Percentiles rank a stretch among this genome's conserved stretches.
Conservation (phyloP, 2,888 invertebrate genomes). For the Hedya salicella region DNA sequence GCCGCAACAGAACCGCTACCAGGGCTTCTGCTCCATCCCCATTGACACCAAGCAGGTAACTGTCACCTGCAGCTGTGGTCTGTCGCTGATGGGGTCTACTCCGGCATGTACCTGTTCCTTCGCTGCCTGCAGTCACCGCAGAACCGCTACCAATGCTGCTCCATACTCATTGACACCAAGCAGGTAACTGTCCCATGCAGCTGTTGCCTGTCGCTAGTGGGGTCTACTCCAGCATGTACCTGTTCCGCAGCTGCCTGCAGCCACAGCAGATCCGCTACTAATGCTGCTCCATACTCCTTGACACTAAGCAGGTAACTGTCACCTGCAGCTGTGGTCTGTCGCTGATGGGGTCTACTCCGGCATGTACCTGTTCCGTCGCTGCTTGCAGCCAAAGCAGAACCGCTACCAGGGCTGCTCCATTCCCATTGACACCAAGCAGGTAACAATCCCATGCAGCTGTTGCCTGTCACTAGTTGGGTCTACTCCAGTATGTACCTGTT, state of each 20-base stretch:
- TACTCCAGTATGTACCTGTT: conserved; percentile 91
- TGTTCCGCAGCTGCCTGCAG: conserved; percentile 88
- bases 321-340: conserved; percentile 73
- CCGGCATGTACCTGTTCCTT: conserved; percentile 91
- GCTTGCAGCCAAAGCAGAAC: conserved; percentile 75
- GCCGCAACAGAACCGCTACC: conserved; percentile 84
- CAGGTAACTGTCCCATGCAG: conserved; percentile 38
- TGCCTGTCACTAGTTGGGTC: conserved; percentile 90
- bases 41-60: conserved; percentile 61
- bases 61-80: conserved; percentile 50
- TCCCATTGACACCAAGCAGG: conserved; percentile 74
- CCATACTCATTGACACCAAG: conserved; percentile 83
- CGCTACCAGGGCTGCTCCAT: conserved; percentile 87
- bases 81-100: conserved; percentile 89
- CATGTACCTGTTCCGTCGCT: conserved; percentile 90
- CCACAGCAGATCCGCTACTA: conserved; percentile 85
- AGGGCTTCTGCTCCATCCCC: conserved; percentile 89
- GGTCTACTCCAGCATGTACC: conserved; percentile 89
- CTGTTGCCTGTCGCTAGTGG: conserved; percentile 90
- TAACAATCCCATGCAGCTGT: too few species aligned
- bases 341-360: conserved; percentile 89
- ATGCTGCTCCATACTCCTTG: conserved; percentile 88
- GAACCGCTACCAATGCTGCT: conserved; percentile 86
- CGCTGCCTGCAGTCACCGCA: conserved; percentile 83
- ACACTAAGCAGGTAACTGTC: conserved; percentile 47